phyloP scores from a whole-genome alignment of 2,888 invertebrate genomes.

The Lithodes maja region DNA sequence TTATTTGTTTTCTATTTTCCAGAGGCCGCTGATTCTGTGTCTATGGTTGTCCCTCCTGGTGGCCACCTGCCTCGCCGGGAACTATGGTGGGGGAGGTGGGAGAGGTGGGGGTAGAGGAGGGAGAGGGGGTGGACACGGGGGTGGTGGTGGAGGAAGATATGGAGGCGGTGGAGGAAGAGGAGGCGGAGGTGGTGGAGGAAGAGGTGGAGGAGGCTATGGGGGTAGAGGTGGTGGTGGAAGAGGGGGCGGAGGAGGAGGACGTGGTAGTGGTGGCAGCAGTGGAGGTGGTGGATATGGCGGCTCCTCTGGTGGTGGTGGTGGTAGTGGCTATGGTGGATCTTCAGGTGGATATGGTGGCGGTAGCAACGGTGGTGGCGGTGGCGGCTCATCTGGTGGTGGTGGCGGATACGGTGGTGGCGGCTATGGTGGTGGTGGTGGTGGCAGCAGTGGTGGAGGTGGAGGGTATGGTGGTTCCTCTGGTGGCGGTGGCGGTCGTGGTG shows the following conservation, averaged over 20 bases:
- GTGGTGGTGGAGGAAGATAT: not conserved
- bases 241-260: not conserved
- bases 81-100: not conserved
- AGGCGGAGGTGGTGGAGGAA: not conserved
- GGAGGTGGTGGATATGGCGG: not conserved
- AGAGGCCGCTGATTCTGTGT: not conserved
- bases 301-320: not conserved
- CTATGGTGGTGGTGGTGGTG: not conserved
- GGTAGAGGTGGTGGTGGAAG: not conserved
- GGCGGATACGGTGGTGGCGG: not conserved
- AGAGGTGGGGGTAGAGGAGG: not conserved
- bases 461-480: not conserved
- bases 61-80: constrained; percentile 2
- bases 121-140: not conserved
- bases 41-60: not conserved
- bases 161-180: not conserved
- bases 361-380: not conserved
- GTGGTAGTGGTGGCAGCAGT: not conserved
- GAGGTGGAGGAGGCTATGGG: not conserved
- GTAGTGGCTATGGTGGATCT: not conserved
- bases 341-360: not conserved
- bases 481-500: constrained; percentile 6
- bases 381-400: not conserved
- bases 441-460: constrained; percentile 9
- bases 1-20: too few species aligned